Base-by-base conservation (phyloP, 2,113 vertebrate genomes). In the Stegostoma tigrinum region DNA sequence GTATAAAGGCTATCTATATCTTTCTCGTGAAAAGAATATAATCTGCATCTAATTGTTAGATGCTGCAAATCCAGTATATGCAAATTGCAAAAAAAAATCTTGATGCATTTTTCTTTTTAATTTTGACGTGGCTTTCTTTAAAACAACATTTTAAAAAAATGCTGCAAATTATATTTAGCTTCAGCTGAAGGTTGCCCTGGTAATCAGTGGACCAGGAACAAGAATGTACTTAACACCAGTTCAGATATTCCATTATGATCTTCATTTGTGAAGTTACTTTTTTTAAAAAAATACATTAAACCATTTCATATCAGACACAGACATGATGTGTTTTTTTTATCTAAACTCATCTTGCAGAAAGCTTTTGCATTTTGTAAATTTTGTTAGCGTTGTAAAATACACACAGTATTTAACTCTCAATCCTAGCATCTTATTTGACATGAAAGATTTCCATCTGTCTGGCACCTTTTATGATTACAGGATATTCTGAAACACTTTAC, bases 31-130 rank as follows among this genome's bases (percentile, higher is more conserved):
- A 72, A 45, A 95, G 66, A 95, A 34, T 95, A 95, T 95, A 72
- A 95, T 95, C 67, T 42, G 94, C 94, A 95, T 95, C 94, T 95
- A 72, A 95, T 95, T 95, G 68, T 95, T 70, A 95, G 94, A 95
- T 95, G 94, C 94, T 52, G 94, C 67, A 52, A 95, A 95, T 95
- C 94, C 68, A 95, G 94, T 95, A 95, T 95, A 34, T 95, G 94
- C 94, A 95, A 95, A 95, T 95, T 95, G 94, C 68, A 95, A 95
- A 95, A 10, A 94, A 95, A 95, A 95, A 95, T 95, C 94, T 72
- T 72, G 94, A 95, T 95, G 94, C 94, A 95, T 95, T 95, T 95
- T 95, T 24, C 15, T 95, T 94, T 93, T 95, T 72, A 68, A 95
- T 95, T 45, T 95, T 34, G 68, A 95, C 72, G 67, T 95, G 42